Conservation (phyloP, 2,797 vertebrate species). For the Halcyon leucocephala region DNA sequence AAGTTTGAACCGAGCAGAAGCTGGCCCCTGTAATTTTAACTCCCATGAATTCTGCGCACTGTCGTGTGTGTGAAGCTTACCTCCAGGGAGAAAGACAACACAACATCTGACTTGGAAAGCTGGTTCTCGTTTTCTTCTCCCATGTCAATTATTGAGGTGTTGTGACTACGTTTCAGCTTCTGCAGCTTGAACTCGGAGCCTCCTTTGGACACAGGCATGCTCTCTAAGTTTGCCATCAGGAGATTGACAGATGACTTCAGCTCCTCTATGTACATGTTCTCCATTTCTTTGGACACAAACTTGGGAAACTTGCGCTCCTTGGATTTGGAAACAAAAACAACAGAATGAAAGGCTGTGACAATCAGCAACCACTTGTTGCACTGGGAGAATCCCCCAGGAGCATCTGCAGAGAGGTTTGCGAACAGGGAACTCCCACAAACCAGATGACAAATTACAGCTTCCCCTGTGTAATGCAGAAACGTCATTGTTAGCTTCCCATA, state of each 20-base stretch:
- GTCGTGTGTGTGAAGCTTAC: slow-evolving; percentile 68
- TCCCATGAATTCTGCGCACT: background rate
- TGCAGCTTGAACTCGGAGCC: slow-evolving; percentile 97
- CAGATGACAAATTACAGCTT: slow-evolving; percentile 38
- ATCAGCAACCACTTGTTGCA: background rate
- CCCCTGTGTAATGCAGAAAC: background rate
- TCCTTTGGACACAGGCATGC: slow-evolving; percentile 98
- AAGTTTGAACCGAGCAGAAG: background rate
- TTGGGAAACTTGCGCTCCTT: slow-evolving; percentile 94
- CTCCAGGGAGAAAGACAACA: slow-evolving; percentile 96
- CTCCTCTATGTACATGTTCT: slow-evolving; percentile 97
- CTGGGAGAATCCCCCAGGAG: background rate
- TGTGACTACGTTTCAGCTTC: slow-evolving; percentile 97
- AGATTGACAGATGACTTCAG: slow-evolving; percentile 96
- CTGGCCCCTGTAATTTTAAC: background rate
- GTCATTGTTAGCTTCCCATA: background rate
- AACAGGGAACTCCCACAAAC: slow-evolving; percentile 2
- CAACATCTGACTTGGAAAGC: slow-evolving; percentile 96
- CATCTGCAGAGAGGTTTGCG: background rate
- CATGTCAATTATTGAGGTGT: slow-evolving; percentile 99
- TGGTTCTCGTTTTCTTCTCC: slow-evolving; percentile 98
- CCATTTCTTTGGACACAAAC: slow-evolving; percentile 97
- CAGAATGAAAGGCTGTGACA: background rate
- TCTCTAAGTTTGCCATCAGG: slow-evolving; percentile 98
- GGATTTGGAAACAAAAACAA: slow-evolving; percentile 48